phyloP scores from a whole-genome alignment of 1,140 invertebrate species.

The Halictus rubicundus region DNA sequence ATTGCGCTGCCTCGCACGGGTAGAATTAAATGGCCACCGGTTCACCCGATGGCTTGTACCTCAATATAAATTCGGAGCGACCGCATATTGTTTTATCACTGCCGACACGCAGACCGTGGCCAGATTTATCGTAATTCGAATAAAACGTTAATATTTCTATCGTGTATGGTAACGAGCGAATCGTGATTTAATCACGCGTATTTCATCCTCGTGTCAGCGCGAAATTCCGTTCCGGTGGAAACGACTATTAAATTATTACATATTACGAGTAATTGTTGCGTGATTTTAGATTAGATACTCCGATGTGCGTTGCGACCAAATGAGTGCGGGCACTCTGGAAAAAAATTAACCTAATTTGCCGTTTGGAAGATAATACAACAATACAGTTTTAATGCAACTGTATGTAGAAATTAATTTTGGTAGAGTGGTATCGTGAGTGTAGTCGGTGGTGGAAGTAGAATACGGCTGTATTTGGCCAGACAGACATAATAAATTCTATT shows the following conservation, averaged over 20 bases:
- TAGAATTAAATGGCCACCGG: not conserved
- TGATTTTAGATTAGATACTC: not conserved
- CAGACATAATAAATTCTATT: too few relatives aligned
- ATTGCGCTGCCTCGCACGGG: too few relatives aligned
- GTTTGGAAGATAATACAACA: too few relatives aligned
- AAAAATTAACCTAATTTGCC: too few relatives aligned
- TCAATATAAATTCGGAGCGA: not conserved
- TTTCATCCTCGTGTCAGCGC: not conserved
- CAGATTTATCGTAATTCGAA: not conserved
- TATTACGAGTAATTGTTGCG: not conserved
- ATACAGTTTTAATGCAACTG: too few relatives aligned
- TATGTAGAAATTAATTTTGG: too few relatives aligned
- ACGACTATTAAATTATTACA: not conserved
- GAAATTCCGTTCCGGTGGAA: not conserved
- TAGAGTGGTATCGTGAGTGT: too few relatives aligned
- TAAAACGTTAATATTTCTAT: slow-evolving; percentile 28
- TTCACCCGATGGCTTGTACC: not conserved
- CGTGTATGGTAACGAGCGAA: not conserved
- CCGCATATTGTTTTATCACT: slow-evolving; percentile 8
- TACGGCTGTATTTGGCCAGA: too few relatives aligned
- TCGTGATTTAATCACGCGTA: not conserved
- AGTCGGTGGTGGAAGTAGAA: too few relatives aligned
- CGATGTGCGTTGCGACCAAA: too few relatives aligned
- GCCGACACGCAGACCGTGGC: not conserved
- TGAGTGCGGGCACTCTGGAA: too few relatives aligned